Base-by-base conservation (phyloP, 2,797 vertebrate genomes). In the Crenuchus spilurus region DNA sequence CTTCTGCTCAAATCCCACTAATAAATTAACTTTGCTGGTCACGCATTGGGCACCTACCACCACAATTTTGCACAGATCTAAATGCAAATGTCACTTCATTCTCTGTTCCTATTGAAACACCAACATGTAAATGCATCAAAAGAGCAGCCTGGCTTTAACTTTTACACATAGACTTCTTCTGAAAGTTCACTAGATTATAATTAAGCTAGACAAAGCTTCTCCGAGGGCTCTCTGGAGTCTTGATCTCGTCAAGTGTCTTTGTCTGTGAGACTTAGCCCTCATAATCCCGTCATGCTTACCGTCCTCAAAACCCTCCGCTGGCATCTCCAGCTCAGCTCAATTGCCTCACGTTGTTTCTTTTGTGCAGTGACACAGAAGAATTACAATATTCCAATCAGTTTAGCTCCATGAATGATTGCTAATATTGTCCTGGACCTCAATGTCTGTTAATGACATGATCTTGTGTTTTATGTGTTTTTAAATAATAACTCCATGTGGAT, bases 181-280 rank as follows among this genome's bases (percentile, higher is more conserved):
- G 67, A 74, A 79, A 73, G 78, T 84, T 86, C 79, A 83, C 78
- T 77, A 80, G 77, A 86, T 88, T 87, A 79, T 85, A 87, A 90
- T 88, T 86, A 88, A 84, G 79, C 84, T 80, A 85, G 80, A 82
- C 72, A 77, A 84, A 86, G 72, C 78, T 78, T 14, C 16, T 44
- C 8, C 16, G 31, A 11, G 35, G 81, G 80, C 75, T 79, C 70
- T 0, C 73, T 64, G 52, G 78, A 85, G 80, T 73, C 73, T 73
- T 80, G 63, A 61, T 69, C 61, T 84, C 80, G 82, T 55, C 54
- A 72, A 18, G 77, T 74, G 66, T 80, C 72, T 65, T 57, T 67
- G 68, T 2, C n/a, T 78, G 70, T 78, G 78, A 75, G 77, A 71
- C 67, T 55, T 69, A 70, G 61, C 41, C 52, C 78, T 57, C 73